Conservation (phyloP, 2,113 vertebrate genomes). For the Pycnonotus jocosus region DNA sequence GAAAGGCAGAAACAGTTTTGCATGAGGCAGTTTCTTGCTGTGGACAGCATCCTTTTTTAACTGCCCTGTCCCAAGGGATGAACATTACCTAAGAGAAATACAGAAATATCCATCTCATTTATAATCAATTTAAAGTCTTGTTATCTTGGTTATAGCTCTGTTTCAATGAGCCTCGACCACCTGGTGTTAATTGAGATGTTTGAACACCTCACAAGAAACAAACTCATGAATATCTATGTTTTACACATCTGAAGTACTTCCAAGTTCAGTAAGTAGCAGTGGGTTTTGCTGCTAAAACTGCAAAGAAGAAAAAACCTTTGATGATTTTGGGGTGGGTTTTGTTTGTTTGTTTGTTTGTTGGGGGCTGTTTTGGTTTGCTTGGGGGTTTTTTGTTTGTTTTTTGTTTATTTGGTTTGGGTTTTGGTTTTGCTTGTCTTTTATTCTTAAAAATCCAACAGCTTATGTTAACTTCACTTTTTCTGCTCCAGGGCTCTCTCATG, state of each 20-base stretch:
- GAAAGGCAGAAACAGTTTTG: background rate
- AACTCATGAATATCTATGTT: background rate
- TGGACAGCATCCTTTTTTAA: background rate
- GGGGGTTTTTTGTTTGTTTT: background rate
- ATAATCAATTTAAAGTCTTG: background rate
- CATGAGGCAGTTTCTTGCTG: background rate
- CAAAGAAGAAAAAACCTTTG: background rate
- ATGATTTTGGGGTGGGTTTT: background rate
- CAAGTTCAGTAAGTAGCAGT: background rate
- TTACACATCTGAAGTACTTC: background rate
- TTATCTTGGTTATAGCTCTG: background rate
- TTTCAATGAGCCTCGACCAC: background rate
- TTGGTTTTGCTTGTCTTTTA: background rate
- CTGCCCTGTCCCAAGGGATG: fast-evolving
- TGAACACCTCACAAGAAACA: background rate
- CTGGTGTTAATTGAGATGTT: background rate
- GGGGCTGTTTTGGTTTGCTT: background rate
- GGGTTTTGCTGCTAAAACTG: background rate
- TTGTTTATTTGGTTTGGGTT: background rate
- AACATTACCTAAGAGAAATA: background rate
- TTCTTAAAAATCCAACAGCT: background rate
- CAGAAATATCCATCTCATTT: background rate
- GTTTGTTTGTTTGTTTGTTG: background rate
- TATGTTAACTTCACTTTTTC: background rate
- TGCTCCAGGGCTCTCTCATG: background rate